These are phyloP conservation scores for Nematolebias whitei DNA, from an alignment of 2,113 vertebrate genomes.

Conservation along the genomic window DNA sequence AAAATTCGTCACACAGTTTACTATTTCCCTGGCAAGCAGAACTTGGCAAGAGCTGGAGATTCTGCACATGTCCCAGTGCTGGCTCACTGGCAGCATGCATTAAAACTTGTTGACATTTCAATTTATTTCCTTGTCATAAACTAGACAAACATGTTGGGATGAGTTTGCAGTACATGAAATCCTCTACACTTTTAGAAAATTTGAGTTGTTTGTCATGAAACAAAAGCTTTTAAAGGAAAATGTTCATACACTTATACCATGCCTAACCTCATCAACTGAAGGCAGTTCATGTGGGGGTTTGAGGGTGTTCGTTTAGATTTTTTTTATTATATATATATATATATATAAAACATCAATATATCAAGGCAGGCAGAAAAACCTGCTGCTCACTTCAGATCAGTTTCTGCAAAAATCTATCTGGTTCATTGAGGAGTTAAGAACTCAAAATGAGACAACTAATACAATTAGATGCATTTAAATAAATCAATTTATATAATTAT, in stretches of 20 bases:
- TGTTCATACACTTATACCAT: background rate
- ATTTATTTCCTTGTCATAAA: slow-evolving; percentile 60
- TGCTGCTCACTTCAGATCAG: too few species aligned
- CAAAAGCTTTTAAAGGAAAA: slow-evolving; percentile 4
- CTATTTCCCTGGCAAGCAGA: slow-evolving; percentile 29
- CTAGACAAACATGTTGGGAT: slow-evolving; percentile 32
- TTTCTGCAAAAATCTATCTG: too few species aligned
- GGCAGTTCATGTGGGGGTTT: too few species aligned
- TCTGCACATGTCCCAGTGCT: slow-evolving; percentile 31
- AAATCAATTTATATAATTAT: too few species aligned
- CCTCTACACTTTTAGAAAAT: slow-evolving; percentile 13
- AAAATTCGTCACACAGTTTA: slow-evolving; percentile 24
- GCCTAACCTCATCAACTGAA: background rate
- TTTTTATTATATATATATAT: too few species aligned
- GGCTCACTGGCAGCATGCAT: slow-evolving; percentile 41
- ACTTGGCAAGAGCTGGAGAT: slow-evolving; percentile 15
- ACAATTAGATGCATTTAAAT: too few species aligned
- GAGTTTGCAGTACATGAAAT: slow-evolving; percentile 29
- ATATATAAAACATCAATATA: too few species aligned
- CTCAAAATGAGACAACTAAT: too few species aligned
- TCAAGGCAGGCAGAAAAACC: too few species aligned
- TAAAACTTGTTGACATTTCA: slow-evolving; percentile 60
- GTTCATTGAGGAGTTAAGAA: too few species aligned
- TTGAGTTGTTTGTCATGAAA: slow-evolving; percentile 9
- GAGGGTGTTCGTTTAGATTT: too few species aligned